These are phyloP conservation scores for Pelecanus crispus DNA, from an alignment of 2,113 vertebrate species.

Conservation along the genomic window DNA sequence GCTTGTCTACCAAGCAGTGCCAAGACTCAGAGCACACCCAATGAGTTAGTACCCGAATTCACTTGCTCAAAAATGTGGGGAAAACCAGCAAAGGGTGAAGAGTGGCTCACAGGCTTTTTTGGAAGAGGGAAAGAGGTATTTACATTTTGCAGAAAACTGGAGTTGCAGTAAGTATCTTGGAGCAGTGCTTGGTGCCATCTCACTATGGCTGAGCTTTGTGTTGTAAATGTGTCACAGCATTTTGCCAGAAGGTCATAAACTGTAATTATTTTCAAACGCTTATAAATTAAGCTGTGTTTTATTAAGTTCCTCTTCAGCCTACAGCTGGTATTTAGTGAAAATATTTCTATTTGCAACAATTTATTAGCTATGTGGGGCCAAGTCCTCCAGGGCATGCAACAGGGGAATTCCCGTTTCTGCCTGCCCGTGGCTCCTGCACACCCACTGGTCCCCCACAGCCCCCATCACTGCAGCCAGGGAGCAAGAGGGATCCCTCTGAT, in stretches of 20 bases:
- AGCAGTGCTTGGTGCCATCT: not conserved
- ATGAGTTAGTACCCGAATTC: not conserved
- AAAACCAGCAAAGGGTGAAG: not conserved
- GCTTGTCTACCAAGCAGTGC: not conserved
- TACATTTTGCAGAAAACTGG: not conserved
- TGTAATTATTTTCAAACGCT: not conserved
- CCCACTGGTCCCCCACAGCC: accelerated
- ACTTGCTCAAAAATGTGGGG: not conserved
- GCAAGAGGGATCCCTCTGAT: not conserved
- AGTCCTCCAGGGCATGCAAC: not conserved
- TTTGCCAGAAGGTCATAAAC: not conserved
- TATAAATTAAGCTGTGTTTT: not conserved
- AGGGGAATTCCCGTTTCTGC: not conserved
- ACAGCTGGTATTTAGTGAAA: not conserved
- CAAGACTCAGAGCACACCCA: not conserved
- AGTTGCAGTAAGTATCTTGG: not conserved
- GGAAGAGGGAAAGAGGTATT: not conserved
- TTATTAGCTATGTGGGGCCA: not conserved
- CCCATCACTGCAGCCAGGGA: not conserved
- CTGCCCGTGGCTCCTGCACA: not conserved
- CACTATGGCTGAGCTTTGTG: not conserved
- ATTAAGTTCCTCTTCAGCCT: not conserved
- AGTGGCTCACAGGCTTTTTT: not conserved
- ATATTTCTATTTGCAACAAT: not conserved
- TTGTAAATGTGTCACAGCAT: not conserved